Evolutionary conservation across 1,140 invertebrate species (phyloP).

Genomic region (Drosophila melanica): DNA sequence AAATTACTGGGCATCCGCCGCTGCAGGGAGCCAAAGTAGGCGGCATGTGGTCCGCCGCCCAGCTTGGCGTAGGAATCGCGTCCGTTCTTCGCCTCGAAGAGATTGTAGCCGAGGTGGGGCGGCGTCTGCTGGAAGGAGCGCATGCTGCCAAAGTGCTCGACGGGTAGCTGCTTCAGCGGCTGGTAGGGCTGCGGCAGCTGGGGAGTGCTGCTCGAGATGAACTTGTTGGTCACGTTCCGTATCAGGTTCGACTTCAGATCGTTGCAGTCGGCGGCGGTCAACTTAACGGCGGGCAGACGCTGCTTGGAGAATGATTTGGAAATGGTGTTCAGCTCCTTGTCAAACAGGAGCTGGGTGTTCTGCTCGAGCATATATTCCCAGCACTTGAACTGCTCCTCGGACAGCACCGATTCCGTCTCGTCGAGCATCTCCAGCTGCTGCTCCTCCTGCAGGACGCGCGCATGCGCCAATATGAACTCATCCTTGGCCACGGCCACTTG

Average conservation of each 20-base stretch:
- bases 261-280: conserved; percentile 55
- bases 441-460: conserved; percentile 85
- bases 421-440: conserved; percentile 86
- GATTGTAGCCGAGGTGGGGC: conserved; percentile 51
- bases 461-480: conserved; percentile 76
- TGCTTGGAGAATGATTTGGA: conserved; percentile 86
- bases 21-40: conserved; percentile 93
- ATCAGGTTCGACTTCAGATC: conserved; percentile 77
- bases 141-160: conserved; percentile 90
- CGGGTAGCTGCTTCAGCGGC: conserved; percentile 43
- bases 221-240: conserved; percentile 67
- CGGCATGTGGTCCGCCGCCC: conserved; percentile 91
- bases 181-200: conserved; percentile 62
- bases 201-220: conserved; percentile 77
- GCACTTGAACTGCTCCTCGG: conserved; percentile 94
- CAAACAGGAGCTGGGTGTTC: conserved; percentile 94
- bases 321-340: conserved; percentile 93
- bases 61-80: conserved; percentile 79
- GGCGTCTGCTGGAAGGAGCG: conserved; percentile 87
- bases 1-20: conserved; percentile 93
- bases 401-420: conserved; percentile 87
- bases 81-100: conserved; percentile 82
- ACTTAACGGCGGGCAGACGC: conserved; percentile 84
- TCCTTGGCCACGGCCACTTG: conserved; percentile 34
- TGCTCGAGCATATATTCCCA: conserved; percentile 97